Evolutionary conservation across 1,140 invertebrate genomes (phyloP), one percentile per base, ranked within the genome.

Genomic region (Listronotus oregonensis): DNA sequence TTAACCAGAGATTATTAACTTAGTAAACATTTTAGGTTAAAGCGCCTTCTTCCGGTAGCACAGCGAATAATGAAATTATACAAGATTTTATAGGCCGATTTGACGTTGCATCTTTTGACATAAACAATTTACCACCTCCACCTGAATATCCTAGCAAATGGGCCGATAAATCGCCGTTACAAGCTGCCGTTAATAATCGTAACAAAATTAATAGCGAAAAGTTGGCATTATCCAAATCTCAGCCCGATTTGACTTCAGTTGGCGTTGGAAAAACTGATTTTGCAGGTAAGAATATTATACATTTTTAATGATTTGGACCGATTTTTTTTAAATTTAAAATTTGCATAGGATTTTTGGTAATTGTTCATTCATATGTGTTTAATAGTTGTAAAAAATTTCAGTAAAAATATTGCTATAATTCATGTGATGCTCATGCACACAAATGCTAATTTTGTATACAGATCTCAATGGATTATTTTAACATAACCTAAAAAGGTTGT

Each of bases 191-290:
- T n/a, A 68, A 71, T 49, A 72, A 65, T 51, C 69, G 57, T 39
- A 68, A 54, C 18, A 76, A 75, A 57, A 62, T 68, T 18, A 71
- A 63, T 32, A 51, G 17, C 9, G 74, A 75, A 32, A 75, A 77
- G 54, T 64, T 71, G 32, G 67, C 70, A 12, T 49, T 92, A 49
- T 94, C 92, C 14, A 86, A 90, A 69, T 95, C 93, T 6, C 90
- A 93, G 71, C 90, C 90, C 1, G 90, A 92, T 71, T 76, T 85
- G 64, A 83, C 83, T 0, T 80, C 79, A 65, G 72, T 84, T 31
- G 80, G 79, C 6, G 54, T 66, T 10, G 44, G 39, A 27, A 63
- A 57, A 55, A 31, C 50, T 27, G 52, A 68, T 40, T 62, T 64
- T 44, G 34, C 60, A 42, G 54, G 58, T 67, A 50, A 60, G 8